Percentiles rank a stretch among this genome's conserved stretches.
These are phyloP conservation scores for Channa argus DNA, from an alignment of 2,113 vertebrate genomes.

Conservation along the genomic window DNA sequence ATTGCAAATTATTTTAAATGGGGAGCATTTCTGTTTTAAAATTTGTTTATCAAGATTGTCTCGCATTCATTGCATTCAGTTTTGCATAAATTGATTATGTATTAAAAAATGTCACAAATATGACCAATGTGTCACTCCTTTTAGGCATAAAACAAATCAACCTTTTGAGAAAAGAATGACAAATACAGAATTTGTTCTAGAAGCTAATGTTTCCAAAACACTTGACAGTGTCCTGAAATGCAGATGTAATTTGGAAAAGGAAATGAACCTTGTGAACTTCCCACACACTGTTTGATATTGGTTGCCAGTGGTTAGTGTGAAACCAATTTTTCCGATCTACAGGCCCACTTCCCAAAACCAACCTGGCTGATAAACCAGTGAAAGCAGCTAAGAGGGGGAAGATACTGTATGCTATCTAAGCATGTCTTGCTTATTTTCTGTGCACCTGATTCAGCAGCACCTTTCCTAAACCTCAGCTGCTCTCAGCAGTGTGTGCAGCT, in stretches of 20 bases:
- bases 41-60: too few relatives aligned
- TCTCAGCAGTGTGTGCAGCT: slow-evolving; percentile 10
- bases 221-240: not conserved
- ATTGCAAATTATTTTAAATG: too few relatives aligned
- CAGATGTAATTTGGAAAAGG: not conserved
- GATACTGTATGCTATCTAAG: not conserved
- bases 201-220: too few relatives aligned
- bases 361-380: slow-evolving; percentile 9
- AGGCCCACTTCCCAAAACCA: slow-evolving; percentile 13
- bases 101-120: too few relatives aligned
- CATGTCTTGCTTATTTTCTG: not conserved
- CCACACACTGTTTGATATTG: slow-evolving; percentile 4
- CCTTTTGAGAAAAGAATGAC: too few relatives aligned
- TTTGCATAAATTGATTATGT: too few relatives aligned
- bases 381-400: slow-evolving; percentile 12
- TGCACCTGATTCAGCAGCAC: not conserved
- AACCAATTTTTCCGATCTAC: not conserved
- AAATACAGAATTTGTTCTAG: too few relatives aligned
- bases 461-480: slow-evolving; percentile 30
- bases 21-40: too few relatives aligned
- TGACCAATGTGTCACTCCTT: too few relatives aligned
- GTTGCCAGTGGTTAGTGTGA: not conserved
- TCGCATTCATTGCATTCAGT: too few relatives aligned
- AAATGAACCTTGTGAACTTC: slow-evolving; percentile 8
- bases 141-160: too few relatives aligned